Base-by-base conservation (phyloP, 37 sponge, comb jelly and placozoan genomes). In the Hormiphora californensis region DNA sequence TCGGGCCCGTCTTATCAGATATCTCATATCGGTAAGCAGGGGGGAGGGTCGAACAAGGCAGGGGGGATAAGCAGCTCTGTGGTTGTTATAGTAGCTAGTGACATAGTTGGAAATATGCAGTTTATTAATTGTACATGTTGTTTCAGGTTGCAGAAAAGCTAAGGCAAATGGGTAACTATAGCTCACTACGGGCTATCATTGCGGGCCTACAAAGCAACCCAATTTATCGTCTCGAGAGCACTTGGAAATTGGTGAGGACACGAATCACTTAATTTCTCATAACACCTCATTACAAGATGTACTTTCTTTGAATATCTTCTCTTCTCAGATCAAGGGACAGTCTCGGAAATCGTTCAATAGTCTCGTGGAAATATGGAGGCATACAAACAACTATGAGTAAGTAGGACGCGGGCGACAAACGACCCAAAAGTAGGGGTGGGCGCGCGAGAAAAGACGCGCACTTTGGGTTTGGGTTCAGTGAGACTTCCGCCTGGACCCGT, bases 141-240 rank as follows among this genome's bases (percentile, higher is more conserved):
- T 46, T 46, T 12, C 67, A 65, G 67, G 67, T 65, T 17, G 21
- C 67, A 4, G 67, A 65, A 17, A 65, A 65, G 67, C 17, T 65
- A 31, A 36, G 67, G 9, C 67, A 65, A 33, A 36, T 36, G 17
- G 35, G 35, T 38, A 65, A 65, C 67, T 65, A 65, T 38, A 65
- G 67, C 35, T 65, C 67, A 19, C 67, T 65, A 5, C 67, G 67
- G 8, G 67, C 67, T 11, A 33, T 65, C 21, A 65, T 65, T 17
- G 67, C 67, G 4, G 67, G 67, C 4, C 67, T 65, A 2, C 67
- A 65, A 33, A 65, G 67, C 17, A 65, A 65, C 67, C 67, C 67
- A 36, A 65, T 65, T 38, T 65, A 65, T 19, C 67, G 67, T 15
- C 67, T 65, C 21, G 67, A 65, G 67, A 65, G 35, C 32, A 65